Base-by-base conservation (phyloP, 2,888 invertebrate species). In the Diarsia mendica region DNA sequence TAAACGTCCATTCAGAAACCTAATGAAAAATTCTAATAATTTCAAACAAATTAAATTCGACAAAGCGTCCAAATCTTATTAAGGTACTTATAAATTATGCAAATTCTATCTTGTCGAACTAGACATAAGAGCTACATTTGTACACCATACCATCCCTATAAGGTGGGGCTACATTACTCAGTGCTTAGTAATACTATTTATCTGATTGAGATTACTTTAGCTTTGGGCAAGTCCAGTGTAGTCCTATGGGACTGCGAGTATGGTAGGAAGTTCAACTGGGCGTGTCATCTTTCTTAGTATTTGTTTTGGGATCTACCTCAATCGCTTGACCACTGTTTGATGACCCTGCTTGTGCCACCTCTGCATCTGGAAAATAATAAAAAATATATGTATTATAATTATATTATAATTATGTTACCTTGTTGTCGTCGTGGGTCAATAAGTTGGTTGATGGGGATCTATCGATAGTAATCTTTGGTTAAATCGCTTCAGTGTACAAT, bases 201-300 rank as follows among this genome's bases (percentile, higher is more conserved):
- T 92, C 92, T 92, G 92, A 89, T 90, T 95, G 96, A 96, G 96
- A 95, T 96, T 96, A 95, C 95, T 92, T 93, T 91, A 93, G 92
- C 93, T 95, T 95, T 95, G 95, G 95, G 93, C 92, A 91, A 94
- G 94, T 95, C 95, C 93, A 88, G 87, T 84, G 88, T 79, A 87
- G 92, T 92, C 93, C 90, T 77, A 76, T 49, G 53, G 85, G 93
- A 92, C 92, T 85, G 88, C 82, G 91, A 88, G 87, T 85, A 86
- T 84, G 85, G 71, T 87, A 91, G 89, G 85, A 91, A 93, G 95
- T 93, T 96, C 96, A 96, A 93, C 96, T 96, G 90, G 93, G 84
- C 71, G 80, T 93, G 83, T 90, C 90, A 79, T 93, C 93, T 87
- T 93, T 92, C 75, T 93, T 93, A 76, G 87, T 79, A 60, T 90